Conservation (phyloP, 2,888 invertebrate genomes). For the Polylopha cassiicola region DNA sequence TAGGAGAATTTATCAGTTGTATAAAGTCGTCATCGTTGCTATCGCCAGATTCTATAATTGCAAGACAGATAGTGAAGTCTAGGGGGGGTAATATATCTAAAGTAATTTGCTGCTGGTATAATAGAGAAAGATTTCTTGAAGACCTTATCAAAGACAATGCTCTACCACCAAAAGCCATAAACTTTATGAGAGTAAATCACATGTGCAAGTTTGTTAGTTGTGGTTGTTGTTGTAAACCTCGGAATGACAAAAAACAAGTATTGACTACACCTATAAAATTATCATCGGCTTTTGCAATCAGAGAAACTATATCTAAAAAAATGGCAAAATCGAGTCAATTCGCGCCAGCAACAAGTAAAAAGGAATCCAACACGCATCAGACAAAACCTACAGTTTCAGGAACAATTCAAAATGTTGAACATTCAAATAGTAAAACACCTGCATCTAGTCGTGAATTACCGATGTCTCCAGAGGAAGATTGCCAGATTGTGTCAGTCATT, state of each 20-base stretch:
- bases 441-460: no score
- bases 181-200: slow-evolving; percentile 30
- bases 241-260: background rate
- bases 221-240: slow-evolving; percentile 32
- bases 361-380: background rate
- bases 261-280: slow-evolving; percentile 3
- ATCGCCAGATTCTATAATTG: no score
- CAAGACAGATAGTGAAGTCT: no score
- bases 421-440: no score
- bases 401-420: background rate
- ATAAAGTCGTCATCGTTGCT: no score
- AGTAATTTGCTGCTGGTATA: slow-evolving; percentile 35
- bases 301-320: no score
- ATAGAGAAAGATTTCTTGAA: slow-evolving; percentile 28
- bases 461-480: slow-evolving; percentile 13
- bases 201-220: slow-evolving; percentile 27
- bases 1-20: no score
- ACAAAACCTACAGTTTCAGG: no score
- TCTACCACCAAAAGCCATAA: slow-evolving; percentile 21
- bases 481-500: slow-evolving; percentile 7
- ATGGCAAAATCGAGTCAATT: no score
- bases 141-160: slow-evolving; percentile 18
- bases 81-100: background rate
- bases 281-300: no score
- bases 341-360: no score